Conservation (phyloP, 2,888 invertebrate species). For the Drosophila suboccidentalis region DNA sequence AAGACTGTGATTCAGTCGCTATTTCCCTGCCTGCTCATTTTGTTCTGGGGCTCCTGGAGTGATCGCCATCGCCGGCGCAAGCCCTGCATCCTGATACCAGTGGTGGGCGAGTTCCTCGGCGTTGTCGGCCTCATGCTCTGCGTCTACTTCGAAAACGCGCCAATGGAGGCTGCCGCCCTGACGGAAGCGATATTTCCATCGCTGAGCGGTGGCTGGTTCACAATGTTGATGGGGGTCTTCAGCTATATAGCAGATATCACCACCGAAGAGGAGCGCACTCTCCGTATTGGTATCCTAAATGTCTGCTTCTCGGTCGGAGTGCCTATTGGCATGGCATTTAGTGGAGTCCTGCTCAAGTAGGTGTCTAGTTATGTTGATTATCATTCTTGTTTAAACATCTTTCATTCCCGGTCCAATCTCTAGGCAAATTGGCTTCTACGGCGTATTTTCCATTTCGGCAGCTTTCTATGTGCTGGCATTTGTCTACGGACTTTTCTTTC, state of each 20-base stretch:
- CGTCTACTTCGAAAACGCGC: slow-evolving; percentile 92
- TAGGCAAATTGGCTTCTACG: slow-evolving; percentile 91
- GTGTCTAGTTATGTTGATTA: slow-evolving; percentile 17
- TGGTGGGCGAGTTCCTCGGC: slow-evolving; percentile 92
- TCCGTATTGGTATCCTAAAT: slow-evolving; percentile 95
- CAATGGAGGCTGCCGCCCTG: slow-evolving; percentile 92
- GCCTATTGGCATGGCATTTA: slow-evolving; percentile 95
- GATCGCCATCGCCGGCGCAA: slow-evolving; percentile 86
- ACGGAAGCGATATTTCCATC: slow-evolving; percentile 94
- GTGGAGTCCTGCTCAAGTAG: slow-evolving; percentile 90
- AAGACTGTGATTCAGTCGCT: slow-evolving; percentile 94
- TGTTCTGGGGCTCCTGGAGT: slow-evolving; percentile 93
- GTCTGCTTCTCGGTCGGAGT: slow-evolving; percentile 95
- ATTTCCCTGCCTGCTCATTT: slow-evolving; percentile 92
- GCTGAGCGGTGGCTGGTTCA: slow-evolving; percentile 93
- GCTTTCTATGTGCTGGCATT: slow-evolving; percentile 91
- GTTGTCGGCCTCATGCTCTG: slow-evolving; percentile 92
- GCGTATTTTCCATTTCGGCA: slow-evolving; percentile 92
- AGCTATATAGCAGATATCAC: slow-evolving; percentile 96
- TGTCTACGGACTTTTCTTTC: slow-evolving; percentile 90
- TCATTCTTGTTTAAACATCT: neutral
- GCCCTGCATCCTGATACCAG: slow-evolving; percentile 93
- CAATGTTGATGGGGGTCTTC: slow-evolving; percentile 96
- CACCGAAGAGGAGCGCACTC: slow-evolving; percentile 92
- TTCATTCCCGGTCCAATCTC: neutral